A percentile compares a stretch with the other conserved stretches of the same genome.
phyloP scores from a whole-genome alignment of 2,797 vertebrate genomes.

The Eulemur albifrons region DNA sequence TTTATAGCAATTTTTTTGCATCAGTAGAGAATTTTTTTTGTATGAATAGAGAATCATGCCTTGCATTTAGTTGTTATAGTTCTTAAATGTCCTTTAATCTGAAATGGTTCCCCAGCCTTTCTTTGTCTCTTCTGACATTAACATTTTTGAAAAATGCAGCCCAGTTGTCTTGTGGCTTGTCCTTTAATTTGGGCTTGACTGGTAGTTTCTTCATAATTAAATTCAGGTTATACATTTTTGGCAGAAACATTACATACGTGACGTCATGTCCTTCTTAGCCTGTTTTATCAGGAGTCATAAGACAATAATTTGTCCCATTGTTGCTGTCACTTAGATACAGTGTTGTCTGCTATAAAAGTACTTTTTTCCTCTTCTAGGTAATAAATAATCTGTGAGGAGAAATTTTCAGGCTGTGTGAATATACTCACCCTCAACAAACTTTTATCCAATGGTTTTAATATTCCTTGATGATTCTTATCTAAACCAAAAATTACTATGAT shows the following conservation, averaged over 20 bases:
- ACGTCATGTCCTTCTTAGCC: background rate
- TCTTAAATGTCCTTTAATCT: background rate
- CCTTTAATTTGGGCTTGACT: background rate
- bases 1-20: background rate
- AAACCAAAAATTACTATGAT: background rate
- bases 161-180: background rate
- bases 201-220: background rate
- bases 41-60: background rate
- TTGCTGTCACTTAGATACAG: background rate
- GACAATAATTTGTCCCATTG: background rate
- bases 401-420: background rate
- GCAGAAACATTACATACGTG: background rate
- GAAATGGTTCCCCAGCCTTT: background rate
- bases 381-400: background rate
- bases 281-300: background rate
- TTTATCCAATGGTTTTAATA: background rate
- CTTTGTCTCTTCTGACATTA: background rate
- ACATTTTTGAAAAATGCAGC: conserved; percentile 2
- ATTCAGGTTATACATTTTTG: background rate
- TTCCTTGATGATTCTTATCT: background rate
- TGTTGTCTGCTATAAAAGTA: background rate
- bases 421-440: background rate
- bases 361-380: background rate
- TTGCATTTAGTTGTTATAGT: background rate
- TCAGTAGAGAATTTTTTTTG: background rate